phyloP scores from a whole-genome alignment of 2,113 vertebrate genomes.

The Microcebus tavaratra region DNA sequence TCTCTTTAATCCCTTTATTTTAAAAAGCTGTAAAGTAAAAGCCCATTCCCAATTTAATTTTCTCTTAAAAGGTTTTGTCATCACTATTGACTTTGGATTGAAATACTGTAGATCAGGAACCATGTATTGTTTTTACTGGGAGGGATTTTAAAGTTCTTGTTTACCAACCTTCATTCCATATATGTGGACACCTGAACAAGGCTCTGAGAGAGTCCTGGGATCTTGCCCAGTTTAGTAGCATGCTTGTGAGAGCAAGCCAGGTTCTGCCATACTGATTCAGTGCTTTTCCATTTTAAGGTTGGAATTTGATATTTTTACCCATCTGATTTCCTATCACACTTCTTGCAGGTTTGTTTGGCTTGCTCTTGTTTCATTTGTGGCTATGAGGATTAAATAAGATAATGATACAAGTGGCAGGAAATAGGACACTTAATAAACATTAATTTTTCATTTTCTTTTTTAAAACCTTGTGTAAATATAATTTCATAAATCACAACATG shows the following conservation, averaged over 20 bases:
- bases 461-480: conserved; percentile 9
- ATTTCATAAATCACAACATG: conserved; percentile 1
- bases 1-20: conserved; percentile 62
- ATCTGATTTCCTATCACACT: not conserved
- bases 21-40: conserved; percentile 56
- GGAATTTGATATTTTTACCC: not conserved
- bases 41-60: conserved; percentile 47
- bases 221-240: not conserved
- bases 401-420: not conserved
- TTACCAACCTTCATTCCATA: not conserved
- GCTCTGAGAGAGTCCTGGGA: not conserved
- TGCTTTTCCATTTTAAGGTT: not conserved
- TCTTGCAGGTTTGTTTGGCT: not conserved
- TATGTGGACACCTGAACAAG: not conserved
- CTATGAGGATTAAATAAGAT: not conserved
- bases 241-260: not conserved
- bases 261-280: not conserved
- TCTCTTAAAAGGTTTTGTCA: conserved; percentile 61
- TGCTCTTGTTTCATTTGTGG: not conserved
- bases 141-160: not conserved
- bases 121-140: not conserved
- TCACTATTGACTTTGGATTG: not conserved
- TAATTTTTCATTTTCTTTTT: not conserved
- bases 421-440: not conserved
- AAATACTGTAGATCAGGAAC: conserved; percentile 3